Evolutionary conservation across 2,797 vertebrate genomes (phyloP), one percentile per base, ranked within the genome.

Genomic region (Protosalanx chinensis): DNA sequence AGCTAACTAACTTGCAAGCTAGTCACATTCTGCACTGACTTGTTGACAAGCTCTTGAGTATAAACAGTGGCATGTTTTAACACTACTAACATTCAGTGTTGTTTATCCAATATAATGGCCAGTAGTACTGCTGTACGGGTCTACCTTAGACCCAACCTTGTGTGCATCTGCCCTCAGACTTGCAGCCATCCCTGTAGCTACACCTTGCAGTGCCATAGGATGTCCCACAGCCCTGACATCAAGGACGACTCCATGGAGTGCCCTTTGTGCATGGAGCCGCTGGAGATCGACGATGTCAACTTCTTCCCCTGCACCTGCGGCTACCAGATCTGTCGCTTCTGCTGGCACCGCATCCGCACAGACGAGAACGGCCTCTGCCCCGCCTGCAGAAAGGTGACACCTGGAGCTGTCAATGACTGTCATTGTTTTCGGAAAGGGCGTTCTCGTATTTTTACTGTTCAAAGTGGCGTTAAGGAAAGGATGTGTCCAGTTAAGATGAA

Each of bases 221-320:
- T 99, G 98, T 99, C 98, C 95, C 94, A 95, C 93, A 99, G 97
- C 93, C 98, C 98, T 79, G 97, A 98, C 78, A 92, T 93, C 85
- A 98, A 98, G 90, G 98, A 99, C 88, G 97, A 99, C 90, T 94
- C 95, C 87, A 97, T 98, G 94, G 98, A 99, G 94, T 99, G 98
- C 89, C 98, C 98, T 76, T 93, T 99, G 91, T 99, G 98, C 93
- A 98, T 99, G 98, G 98, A 99, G 76, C 97, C 98, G 16, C 91
- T 98, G 90, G 98, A 99, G 90, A 99, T 99, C 70, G 98, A 99
- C 78, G 98, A 99, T 81, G 96, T 99, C 92, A 98, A 99, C 93
- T 99, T 99, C 89, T 99, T 98, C 86, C 98, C 98, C 83, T 99
- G 98, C 92, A 99, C 98, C 88, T 99, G 98, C 84, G 97, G 97